These are phyloP conservation scores for Drosophila kokeensis DNA, from an alignment of 2,888 invertebrate genomes.

Conservation along the genomic window DNA sequence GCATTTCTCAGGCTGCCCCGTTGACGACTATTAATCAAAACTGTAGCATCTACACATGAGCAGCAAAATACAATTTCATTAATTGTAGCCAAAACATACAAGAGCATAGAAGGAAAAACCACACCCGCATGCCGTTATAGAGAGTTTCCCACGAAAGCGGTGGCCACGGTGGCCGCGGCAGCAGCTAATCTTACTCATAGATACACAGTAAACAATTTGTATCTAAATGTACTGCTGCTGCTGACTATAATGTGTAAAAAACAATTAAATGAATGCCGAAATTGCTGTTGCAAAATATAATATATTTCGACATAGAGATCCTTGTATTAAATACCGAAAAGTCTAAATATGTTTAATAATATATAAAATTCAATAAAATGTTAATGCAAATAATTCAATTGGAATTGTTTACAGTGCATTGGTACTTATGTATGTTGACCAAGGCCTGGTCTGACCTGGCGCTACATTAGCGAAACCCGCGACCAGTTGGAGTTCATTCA, in stretches of 20 bases:
- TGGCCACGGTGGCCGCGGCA: slow-evolving; percentile 40
- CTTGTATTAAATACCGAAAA: not conserved
- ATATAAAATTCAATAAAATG: not conserved
- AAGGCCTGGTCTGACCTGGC: slow-evolving; percentile 61
- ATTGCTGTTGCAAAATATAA: not conserved
- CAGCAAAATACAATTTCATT: slow-evolving; percentile 75
- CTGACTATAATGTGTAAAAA: not conserved
- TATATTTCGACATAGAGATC: not conserved
- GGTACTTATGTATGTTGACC: slow-evolving; percentile 39
- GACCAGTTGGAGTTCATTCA: slow-evolving; percentile 34
- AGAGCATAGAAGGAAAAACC: slow-evolving; percentile 64
- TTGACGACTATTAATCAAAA: slow-evolving; percentile 73
- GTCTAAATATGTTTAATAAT: not conserved
- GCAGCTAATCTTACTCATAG: slow-evolving; percentile 33
- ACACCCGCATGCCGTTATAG: slow-evolving; percentile 82
- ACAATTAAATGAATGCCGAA: not conserved
- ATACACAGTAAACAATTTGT: slow-evolving; percentile 6
- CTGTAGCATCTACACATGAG: slow-evolving; percentile 46
- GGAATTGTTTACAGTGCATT: slow-evolving; percentile 1
- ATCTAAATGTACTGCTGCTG: not conserved
- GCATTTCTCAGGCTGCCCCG: slow-evolving; percentile 55
- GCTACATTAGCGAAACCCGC: slow-evolving; percentile 57
- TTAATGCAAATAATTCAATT: not conserved
- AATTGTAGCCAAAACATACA: slow-evolving; percentile 72
- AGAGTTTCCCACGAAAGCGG: slow-evolving; percentile 80